Evolutionary conservation across 2,888 invertebrate genomes (phyloP).

Genomic region (Notocelia uddmanniana): DNA sequence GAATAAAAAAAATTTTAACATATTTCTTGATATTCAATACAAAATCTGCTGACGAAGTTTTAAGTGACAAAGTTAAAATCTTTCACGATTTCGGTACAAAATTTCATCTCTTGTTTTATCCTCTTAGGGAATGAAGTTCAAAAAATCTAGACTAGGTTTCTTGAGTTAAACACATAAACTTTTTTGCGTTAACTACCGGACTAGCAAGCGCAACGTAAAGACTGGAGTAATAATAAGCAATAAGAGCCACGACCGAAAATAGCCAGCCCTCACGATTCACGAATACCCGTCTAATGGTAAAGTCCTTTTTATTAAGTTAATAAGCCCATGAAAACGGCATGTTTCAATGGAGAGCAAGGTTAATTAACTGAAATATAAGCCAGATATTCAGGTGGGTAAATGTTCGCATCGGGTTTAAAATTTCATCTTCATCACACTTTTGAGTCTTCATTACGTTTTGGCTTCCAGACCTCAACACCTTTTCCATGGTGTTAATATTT

Average conservation of each 20-base stretch:
- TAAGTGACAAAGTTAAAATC: too few relatives aligned
- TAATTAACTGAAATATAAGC: conserved; percentile 42
- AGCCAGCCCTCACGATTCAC: neutral
- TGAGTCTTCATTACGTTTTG: conserved; percentile 21
- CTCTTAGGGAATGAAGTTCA: too few relatives aligned
- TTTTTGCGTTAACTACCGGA: neutral
- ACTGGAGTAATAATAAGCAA: conserved; percentile 6
- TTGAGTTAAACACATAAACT: too few relatives aligned
- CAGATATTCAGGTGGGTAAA: conserved; percentile 24
- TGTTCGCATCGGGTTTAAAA: conserved; percentile 34
- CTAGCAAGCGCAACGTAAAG: neutral
- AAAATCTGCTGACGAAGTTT: too few relatives aligned
- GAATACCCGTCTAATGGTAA: conserved; percentile 29
- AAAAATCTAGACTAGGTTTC: too few relatives aligned
- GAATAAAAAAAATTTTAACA: too few relatives aligned
- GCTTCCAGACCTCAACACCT: conserved; percentile 3
- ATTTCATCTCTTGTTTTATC: too few relatives aligned
- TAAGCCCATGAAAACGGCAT: conserved; percentile 28
- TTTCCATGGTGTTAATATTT: conserved; percentile 16
- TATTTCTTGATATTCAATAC: too few relatives aligned
- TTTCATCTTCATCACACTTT: conserved; percentile 26
- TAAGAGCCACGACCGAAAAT: conserved; percentile 1
- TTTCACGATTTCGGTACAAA: too few relatives aligned
- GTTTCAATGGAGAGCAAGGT: conserved; percentile 38
- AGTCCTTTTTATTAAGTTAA: conserved; percentile 30